Percentiles rank a stretch among this genome's conserved stretches.
Evolutionary conservation across 1,140 invertebrate genomes (phyloP).

Genomic region (Stegodyphus mimosarum): DNA sequence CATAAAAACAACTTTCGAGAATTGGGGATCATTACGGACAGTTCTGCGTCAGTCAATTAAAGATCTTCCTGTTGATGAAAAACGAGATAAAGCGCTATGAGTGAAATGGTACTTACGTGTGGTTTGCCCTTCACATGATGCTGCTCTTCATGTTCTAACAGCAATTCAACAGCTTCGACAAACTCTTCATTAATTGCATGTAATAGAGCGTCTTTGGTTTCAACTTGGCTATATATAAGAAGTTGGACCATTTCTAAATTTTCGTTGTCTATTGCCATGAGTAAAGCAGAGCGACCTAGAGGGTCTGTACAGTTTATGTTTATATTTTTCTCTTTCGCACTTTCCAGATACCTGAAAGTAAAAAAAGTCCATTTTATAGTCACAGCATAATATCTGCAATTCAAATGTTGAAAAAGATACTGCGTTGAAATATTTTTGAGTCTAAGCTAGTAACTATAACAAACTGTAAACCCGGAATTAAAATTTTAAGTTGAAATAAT

Average conservation of each 20-base stretch:
- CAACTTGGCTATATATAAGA: constrained; percentile 84
- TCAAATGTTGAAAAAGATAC: no score
- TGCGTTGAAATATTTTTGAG: no score
- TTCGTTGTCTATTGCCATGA: constrained; percentile 99
- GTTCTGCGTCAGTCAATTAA: no score
- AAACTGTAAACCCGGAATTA: no score
- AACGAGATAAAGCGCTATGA: background rate
- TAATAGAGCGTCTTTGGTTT: constrained; percentile 92
- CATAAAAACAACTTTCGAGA: no score
- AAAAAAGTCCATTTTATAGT: no score
- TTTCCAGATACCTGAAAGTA: constrained; percentile 78
- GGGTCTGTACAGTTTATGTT: constrained; percentile 99
- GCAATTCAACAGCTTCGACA: constrained; percentile 95
- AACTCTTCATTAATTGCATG: constrained; percentile 98
- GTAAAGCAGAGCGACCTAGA: constrained; percentile 86
- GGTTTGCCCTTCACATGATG: constrained; percentile 82
- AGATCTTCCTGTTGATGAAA: no score
- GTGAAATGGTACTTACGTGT: constrained; percentile 75
- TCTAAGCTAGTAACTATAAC: no score
- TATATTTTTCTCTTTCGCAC: constrained; percentile 80
- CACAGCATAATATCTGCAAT: no score
- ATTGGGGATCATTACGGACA: no score
- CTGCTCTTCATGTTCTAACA: constrained; percentile 91
- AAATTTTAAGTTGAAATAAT: no score
- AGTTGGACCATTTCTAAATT: constrained; percentile 99